These are phyloP conservation scores for Reticulitermes lucifugus DNA, from an alignment of 2,888 invertebrate species.

Conservation along the genomic window DNA sequence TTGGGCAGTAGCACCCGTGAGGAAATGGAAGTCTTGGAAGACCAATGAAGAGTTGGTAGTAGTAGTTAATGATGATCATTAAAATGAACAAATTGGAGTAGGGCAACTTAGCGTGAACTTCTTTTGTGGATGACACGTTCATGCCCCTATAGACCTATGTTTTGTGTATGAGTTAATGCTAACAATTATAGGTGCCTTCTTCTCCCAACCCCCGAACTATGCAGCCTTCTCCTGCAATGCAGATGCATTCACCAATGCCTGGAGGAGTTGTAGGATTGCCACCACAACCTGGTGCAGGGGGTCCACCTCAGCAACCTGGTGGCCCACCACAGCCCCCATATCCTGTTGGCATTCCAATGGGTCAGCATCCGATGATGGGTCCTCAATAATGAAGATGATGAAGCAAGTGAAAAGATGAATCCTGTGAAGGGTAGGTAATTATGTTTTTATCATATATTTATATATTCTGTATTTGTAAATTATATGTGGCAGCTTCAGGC, in stretches of 20 bases:
- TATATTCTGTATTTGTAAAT: too few relatives aligned
- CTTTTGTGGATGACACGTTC: too few relatives aligned
- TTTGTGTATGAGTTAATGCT: not conserved
- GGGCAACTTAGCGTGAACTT: too few relatives aligned
- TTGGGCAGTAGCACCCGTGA: too few relatives aligned
- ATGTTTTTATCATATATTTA: too few relatives aligned
- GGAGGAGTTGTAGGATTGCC: conserved; percentile 57
- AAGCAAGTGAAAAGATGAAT: not conserved
- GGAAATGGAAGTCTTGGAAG: too few relatives aligned
- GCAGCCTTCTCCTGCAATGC: conserved; percentile 67
- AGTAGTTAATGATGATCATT: too few relatives aligned
- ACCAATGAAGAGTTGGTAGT: too few relatives aligned
- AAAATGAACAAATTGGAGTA: too few relatives aligned
- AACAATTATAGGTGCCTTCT: conserved; percentile 62
- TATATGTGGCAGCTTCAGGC: too few relatives aligned
- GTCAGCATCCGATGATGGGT: conserved; percentile 57
- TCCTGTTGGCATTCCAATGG: conserved; percentile 53
- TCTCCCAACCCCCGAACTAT: conserved; percentile 59
- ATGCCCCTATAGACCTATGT: not conserved
- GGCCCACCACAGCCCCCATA: conserved; percentile 48
- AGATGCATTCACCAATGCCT: conserved; percentile 71
- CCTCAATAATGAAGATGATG: conserved; percentile 45
- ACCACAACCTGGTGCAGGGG: conserved; percentile 41
- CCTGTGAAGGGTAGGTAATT: too few relatives aligned
- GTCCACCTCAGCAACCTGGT: conserved; percentile 47